Evolutionary conservation across 2,113 vertebrate species (phyloP), one percentile per base, ranked within the genome.

Genomic region (Donacobius atricapilla): DNA sequence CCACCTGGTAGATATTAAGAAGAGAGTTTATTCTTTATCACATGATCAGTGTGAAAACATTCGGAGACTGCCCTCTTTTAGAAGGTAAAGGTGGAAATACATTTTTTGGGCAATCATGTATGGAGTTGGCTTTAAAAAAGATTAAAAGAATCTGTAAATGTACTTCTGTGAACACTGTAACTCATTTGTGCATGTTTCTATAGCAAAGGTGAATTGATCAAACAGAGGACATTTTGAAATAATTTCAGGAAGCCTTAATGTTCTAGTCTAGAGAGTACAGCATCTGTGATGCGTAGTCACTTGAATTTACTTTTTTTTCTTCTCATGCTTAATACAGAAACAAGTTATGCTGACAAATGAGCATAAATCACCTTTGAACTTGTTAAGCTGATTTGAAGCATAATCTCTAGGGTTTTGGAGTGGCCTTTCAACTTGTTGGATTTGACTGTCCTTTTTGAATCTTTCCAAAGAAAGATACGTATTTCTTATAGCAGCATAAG

Each of bases 51-150:
- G 99, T 97, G 99, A 99, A 97, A 98, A 97, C 50, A 93, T 99
- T 92, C 98, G 99, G 47, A 98, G 98, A 88, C 98, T 99, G 65
- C 97, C 98, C 28, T 99, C 99, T 21, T 99, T 99, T 96, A 99
- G 98, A 97, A 99, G 99, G 99, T 99, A 97, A 97, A 96, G 84
- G 28, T 45, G 53, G 40, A 91, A 90, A 14, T 89, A 24, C 13
- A 16, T 42, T 75, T 69, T 73, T 65, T 69, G 44, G 14, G 56
- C 20, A 33, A 14, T 44, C 10, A 7, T 39, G 6, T 48, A 23
- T 70, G 88, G 50, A 72, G 12, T 63, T 22, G 15, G 23, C 10
- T 48, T 93, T 75, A 17, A 66, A 60, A 64, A 72, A 44, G 19
- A 21, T 35, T 8, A 25, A 56, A 69, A 42, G 11, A 25, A 37